Percentiles rank a stretch among this genome's conserved stretches.
These are phyloP conservation scores for Channa maculata DNA, from an alignment of 2,113 vertebrate genomes.

Conservation along the genomic window DNA sequence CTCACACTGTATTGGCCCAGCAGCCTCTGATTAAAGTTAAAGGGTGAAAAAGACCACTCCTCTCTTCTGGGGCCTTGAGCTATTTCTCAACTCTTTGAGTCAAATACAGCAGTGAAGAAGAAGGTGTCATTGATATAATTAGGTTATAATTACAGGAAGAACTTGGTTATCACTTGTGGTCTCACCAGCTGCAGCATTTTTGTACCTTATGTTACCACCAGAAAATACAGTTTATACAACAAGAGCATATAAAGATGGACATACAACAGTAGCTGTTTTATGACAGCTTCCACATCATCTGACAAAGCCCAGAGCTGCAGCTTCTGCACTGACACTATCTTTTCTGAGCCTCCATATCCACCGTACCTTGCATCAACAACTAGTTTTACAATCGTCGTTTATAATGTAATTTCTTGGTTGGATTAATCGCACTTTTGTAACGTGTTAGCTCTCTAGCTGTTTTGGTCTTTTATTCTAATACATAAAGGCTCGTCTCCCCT, in stretches of 20 bases:
- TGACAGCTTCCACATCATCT: too few species aligned
- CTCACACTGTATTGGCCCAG: constrained; percentile 38
- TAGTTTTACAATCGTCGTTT: too few species aligned
- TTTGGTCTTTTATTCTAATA: too few species aligned
- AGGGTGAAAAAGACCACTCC: constrained; percentile 66
- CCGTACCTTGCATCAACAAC: too few species aligned
- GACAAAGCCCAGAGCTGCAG: too few species aligned
- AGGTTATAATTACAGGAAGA: constrained; percentile 50
- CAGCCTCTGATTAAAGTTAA: constrained; percentile 69
- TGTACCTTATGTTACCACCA: neutral
- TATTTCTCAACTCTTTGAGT: constrained; percentile 50
- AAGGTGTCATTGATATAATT: constrained; percentile 53
- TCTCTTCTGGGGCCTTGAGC: constrained; percentile 47
- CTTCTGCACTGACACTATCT: too few species aligned
- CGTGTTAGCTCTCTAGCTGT: too few species aligned
- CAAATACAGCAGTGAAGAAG: constrained; percentile 34
- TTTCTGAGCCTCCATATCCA: too few species aligned
- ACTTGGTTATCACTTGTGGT: constrained; percentile 14
- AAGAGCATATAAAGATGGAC: too few species aligned
- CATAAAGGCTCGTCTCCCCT: neutral
- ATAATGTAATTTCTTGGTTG: too few species aligned
- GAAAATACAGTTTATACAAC: neutral
- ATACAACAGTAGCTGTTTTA: too few species aligned
- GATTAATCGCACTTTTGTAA: too few species aligned
- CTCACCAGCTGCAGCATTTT: constrained; percentile 20